Evolutionary conservation across 2,888 invertebrate genomes (phyloP).

Genomic region (Oscheius myriophilus): DNA sequence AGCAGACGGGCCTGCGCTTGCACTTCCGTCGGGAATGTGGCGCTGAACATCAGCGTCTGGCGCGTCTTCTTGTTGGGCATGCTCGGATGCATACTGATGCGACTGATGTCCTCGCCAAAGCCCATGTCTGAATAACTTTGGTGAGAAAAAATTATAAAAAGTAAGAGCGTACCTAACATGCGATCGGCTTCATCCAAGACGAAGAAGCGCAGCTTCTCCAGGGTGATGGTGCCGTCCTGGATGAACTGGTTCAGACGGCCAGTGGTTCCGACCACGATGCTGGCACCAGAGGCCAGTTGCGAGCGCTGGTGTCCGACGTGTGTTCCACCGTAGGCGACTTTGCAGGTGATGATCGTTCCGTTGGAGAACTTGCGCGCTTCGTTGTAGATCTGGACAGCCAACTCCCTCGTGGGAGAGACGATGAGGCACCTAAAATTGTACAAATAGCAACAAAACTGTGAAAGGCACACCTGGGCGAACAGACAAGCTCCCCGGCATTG

Average conservation of each 20-base stretch:
- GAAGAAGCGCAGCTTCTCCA: conserved; percentile 29
- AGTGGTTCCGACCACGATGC: conserved; percentile 46
- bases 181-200: conserved; percentile 94
- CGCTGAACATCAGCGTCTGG: conserved; percentile 68
- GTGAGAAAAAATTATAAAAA: not conserved
- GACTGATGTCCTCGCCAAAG: too few species aligned
- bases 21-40: conserved; percentile 80
- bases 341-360: conserved; percentile 36
- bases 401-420: conserved; percentile 88
- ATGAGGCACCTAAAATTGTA: conserved; percentile 74
- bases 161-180: conserved; percentile 83
- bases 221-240: conserved; percentile 11
- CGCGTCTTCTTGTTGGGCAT: conserved; percentile 3
- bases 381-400: conserved; percentile 86
- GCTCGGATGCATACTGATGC: too few species aligned
- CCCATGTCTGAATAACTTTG: too few species aligned
- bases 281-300: conserved; percentile 30
- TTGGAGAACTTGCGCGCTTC: conserved; percentile 85
- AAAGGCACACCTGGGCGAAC: conserved; percentile 30
- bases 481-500: conserved; percentile 22
- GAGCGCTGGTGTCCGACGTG: conserved; percentile 30
- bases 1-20: conserved; percentile 85
- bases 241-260: conserved; percentile 44
- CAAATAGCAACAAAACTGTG: too few species aligned
- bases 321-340: conserved; percentile 46